Evolutionary conservation across 2,113 vertebrate species (phyloP).

Genomic region (Spilogale gracilis): DNA sequence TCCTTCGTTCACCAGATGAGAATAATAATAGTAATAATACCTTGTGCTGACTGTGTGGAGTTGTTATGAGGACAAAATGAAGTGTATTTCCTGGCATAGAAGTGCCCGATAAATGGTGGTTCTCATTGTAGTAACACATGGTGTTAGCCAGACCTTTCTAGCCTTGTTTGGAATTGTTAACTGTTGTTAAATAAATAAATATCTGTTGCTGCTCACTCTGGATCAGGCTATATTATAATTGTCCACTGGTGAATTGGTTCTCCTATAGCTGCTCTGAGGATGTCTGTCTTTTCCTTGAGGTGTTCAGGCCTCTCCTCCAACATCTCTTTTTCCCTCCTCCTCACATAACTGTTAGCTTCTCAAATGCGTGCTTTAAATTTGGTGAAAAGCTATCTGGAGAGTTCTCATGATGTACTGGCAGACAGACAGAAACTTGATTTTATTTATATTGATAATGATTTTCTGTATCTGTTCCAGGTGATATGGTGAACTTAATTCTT

Average conservation of each 20-base stretch:
- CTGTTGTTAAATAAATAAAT: not conserved
- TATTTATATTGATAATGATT: not conserved
- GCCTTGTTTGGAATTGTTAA: not conserved
- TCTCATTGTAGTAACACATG: not conserved
- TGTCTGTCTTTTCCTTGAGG: not conserved
- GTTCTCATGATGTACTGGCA: not conserved
- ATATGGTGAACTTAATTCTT: not conserved
- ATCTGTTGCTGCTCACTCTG: not conserved
- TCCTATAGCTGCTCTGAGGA: not conserved
- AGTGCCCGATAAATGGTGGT: not conserved
- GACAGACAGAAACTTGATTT: not conserved
- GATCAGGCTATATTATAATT: not conserved
- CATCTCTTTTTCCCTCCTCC: not conserved
- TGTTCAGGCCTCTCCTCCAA: not conserved
- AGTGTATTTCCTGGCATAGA: not conserved
- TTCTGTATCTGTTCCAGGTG: constrained; percentile 14
- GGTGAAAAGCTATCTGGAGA: not conserved
- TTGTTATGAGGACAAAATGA: not conserved
- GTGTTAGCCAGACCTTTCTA: not conserved
- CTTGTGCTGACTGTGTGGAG: not conserved
- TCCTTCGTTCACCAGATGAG: constrained; percentile 25
- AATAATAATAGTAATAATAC: not conserved
- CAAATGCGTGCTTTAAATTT: not conserved
- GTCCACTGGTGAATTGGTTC: not conserved
- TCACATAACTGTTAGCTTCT: not conserved